phyloP scores from a whole-genome alignment of 1,140 invertebrate genomes.

The Pogonomyrmex californicus region DNA sequence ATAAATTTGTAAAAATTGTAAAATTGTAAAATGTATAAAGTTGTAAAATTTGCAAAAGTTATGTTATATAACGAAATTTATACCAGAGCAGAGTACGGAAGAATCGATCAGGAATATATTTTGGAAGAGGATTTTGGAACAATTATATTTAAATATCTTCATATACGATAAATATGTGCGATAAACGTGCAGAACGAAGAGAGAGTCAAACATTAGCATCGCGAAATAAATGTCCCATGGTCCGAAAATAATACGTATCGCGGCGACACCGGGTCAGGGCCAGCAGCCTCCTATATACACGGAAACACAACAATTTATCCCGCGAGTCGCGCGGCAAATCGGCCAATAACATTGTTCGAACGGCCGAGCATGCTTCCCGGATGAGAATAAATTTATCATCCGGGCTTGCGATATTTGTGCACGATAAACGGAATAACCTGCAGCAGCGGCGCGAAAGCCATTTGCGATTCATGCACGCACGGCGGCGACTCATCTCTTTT shows the following conservation, averaged over 20 bases:
- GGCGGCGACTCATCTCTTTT: constrained; percentile 43
- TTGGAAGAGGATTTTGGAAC: neutral
- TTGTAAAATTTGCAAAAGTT: neutral
- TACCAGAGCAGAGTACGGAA: neutral
- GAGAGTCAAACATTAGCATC: constrained; percentile 38
- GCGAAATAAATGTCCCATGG: constrained; percentile 20
- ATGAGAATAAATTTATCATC: constrained; percentile 64
- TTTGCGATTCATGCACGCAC: constrained; percentile 61
- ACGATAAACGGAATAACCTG: constrained; percentile 59
- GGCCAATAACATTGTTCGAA: constrained; percentile 57
- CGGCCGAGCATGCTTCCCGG: constrained; percentile 44
- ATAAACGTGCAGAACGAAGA: neutral
- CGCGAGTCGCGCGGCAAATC: constrained; percentile 48
- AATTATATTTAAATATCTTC: constrained; percentile 22
- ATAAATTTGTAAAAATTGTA: too few relatives aligned
- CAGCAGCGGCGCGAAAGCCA: constrained; percentile 44
- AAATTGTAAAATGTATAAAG: too few relatives aligned
- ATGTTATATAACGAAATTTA: neutral
- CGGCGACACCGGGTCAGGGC: constrained; percentile 33
- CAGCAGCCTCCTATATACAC: constrained; percentile 31
- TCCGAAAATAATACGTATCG: constrained; percentile 41
- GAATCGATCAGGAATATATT: neutral
- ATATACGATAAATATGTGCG: neutral
- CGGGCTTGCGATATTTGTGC: constrained; percentile 39
- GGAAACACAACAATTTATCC: constrained; percentile 60